A percentile compares a stretch with the other conserved stretches of the same genome.
These are phyloP conservation scores for Sternarchorhynchus goeldii DNA, from an alignment of 2,797 vertebrate genomes.

Conservation along the genomic window DNA sequence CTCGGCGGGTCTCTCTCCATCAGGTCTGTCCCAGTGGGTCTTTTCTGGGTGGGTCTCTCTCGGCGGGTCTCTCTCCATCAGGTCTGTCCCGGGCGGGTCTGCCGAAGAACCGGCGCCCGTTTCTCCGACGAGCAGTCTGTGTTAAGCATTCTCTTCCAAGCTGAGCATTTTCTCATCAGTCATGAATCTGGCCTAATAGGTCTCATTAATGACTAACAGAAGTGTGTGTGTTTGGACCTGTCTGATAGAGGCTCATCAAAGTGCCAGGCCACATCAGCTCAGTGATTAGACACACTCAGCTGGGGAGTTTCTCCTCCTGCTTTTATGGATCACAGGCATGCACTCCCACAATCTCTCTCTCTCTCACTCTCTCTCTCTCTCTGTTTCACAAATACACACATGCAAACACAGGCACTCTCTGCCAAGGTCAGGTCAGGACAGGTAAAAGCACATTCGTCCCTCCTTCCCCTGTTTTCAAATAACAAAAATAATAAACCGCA, in stretches of 20 bases:
- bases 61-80: no score
- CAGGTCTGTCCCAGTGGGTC: no score
- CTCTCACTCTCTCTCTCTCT: constrained; percentile 6
- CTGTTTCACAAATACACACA: constrained; percentile 15
- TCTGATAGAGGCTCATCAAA: constrained; percentile 58
- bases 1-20: no score
- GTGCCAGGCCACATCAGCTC: constrained; percentile 55
- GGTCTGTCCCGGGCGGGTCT: no score
- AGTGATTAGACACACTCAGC: constrained; percentile 45
- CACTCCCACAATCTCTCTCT: no score
- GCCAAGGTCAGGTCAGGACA: neutral
- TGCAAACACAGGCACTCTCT: neutral
- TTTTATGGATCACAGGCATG: neutral
- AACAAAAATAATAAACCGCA: neutral
- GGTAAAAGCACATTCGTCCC: no score
- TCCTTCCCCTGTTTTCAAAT: neutral
- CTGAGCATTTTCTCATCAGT: constrained; percentile 43
- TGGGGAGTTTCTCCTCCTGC: neutral
- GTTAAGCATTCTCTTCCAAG: constrained; percentile 9
- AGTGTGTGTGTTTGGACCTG: constrained; percentile 55
- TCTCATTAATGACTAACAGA: constrained; percentile 57
- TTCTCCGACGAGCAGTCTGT: neutral
- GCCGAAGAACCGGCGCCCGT: no score
- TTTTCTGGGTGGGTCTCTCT: no score
- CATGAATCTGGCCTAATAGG: constrained; percentile 53